phyloP scores from a whole-genome alignment of 2,113 vertebrate species.

The Stegastes partitus region DNA sequence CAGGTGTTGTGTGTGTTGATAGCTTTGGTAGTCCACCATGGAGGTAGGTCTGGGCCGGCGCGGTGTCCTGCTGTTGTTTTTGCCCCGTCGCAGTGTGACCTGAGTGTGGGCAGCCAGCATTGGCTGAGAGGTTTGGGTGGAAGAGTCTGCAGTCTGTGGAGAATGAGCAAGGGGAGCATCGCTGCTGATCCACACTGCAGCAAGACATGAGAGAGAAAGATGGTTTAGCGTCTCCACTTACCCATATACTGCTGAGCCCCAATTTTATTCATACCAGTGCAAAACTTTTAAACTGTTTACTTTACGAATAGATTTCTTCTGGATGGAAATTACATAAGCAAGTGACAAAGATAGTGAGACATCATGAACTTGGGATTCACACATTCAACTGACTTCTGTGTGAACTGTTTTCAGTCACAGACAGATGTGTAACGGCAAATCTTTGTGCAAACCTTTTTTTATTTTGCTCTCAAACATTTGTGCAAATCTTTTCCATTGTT shows the following conservation, averaged over 20 bases:
- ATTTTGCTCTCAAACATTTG: no score
- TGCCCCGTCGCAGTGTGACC: slow-evolving; percentile 78
- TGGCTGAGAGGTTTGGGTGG: slow-evolving; percentile 73
- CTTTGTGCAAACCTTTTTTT: no score
- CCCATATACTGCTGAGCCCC: not conserved
- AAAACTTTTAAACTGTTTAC: no score
- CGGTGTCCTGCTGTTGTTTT: slow-evolving; percentile 26
- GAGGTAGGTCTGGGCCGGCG: slow-evolving; percentile 83
- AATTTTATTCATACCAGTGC: no score
- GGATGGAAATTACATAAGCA: no score
- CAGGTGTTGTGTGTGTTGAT: slow-evolving; percentile 87
- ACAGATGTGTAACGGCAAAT: no score
- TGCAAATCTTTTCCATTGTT: no score
- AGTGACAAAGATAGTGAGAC: no score
- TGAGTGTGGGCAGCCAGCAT: slow-evolving; percentile 47
- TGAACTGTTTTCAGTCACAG: no score
- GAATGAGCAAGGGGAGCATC: slow-evolving; percentile 14
- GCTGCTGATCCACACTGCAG: slow-evolving; percentile 36
- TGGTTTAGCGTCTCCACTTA: not conserved
- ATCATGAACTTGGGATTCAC: no score
- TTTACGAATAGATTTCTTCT: no score
- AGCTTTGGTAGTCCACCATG: slow-evolving; percentile 88
- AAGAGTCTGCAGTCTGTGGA: slow-evolving; percentile 76
- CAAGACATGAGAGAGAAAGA: not conserved
- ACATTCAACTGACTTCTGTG: no score